These are phyloP conservation scores for Dryadula phaetusa DNA, from an alignment of 2,888 invertebrate genomes.

Conservation along the genomic window DNA sequence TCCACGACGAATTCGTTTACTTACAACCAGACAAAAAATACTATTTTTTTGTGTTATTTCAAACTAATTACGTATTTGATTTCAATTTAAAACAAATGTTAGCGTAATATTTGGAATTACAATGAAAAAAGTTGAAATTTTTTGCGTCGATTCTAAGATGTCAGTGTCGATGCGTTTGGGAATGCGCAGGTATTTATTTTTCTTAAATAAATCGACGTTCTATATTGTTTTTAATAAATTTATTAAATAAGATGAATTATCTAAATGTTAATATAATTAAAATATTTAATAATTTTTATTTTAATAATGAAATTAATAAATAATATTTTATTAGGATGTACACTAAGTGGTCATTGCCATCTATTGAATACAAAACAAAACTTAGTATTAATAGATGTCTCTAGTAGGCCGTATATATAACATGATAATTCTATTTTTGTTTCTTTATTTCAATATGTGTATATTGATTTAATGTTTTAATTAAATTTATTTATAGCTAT, in stretches of 20 bases:
- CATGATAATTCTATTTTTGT: too few species aligned
- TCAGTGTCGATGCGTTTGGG: slow-evolving; percentile 17
- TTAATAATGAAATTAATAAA: background rate
- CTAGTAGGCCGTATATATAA: background rate
- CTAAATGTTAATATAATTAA: background rate
- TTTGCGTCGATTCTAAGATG: slow-evolving; percentile 28
- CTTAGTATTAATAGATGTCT: slow-evolving; percentile 8
- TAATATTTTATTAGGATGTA: background rate
- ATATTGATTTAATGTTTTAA: too few species aligned
- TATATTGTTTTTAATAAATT: background rate
- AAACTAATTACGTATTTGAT: background rate
- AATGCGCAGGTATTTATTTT: background rate
- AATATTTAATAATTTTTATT: background rate
- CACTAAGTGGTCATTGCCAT: background rate
- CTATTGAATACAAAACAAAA: background rate
- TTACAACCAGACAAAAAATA: slow-evolving; percentile 27
- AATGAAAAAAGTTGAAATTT: background rate
- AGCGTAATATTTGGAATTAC: slow-evolving; percentile 18
- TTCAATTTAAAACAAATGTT: slow-evolving; percentile 17
- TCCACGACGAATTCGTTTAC: slow-evolving; percentile 62
- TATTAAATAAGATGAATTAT: background rate
- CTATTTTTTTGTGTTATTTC: background rate
- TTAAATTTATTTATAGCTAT: too few species aligned
- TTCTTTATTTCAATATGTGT: too few species aligned
- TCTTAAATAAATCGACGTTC: background rate